phyloP scores from a whole-genome alignment of 1,140 invertebrate genomes.

The Anadara kagoshimensis region DNA sequence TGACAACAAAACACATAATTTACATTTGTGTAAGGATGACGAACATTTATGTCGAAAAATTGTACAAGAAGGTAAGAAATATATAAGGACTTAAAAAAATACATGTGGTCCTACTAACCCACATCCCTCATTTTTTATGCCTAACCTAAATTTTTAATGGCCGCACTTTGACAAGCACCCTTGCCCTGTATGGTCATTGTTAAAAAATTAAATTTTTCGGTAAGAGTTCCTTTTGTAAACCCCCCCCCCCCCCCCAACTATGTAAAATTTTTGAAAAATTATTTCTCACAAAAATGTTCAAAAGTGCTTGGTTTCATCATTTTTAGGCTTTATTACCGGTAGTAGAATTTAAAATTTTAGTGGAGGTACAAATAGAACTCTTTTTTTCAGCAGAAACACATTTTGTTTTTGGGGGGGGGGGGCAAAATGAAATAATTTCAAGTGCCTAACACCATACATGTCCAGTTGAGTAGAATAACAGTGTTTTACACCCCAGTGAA shows the following conservation, averaged over 20 bases:
- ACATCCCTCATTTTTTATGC: not conserved
- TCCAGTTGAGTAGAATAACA: no score
- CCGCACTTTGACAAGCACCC: not conserved
- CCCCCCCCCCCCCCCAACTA: no score
- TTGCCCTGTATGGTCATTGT: not conserved
- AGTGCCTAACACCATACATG: no score
- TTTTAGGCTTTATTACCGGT: no score
- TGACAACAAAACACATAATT: slow-evolving; percentile 69
- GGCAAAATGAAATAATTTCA: no score
- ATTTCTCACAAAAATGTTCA: not conserved
- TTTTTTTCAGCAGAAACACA: no score
- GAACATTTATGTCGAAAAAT: slow-evolving; percentile 70
- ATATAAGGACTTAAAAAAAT: not conserved
- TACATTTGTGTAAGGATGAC: slow-evolving; percentile 59
- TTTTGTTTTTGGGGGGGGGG: no score
- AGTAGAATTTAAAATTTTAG: no score
- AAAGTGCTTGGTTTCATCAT: no score
- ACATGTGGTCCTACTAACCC: not conserved
- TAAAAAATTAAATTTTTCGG: not conserved
- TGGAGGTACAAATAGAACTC: no score
- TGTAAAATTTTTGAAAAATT: no score
- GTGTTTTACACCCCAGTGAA: no score
- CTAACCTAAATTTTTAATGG: not conserved
- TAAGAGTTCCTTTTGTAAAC: not conserved
- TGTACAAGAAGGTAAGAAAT: slow-evolving; percentile 69